These are phyloP conservation scores for Cephalopholis sonnerati DNA, from an alignment of 2,113 vertebrate genomes.

Conservation along the genomic window DNA sequence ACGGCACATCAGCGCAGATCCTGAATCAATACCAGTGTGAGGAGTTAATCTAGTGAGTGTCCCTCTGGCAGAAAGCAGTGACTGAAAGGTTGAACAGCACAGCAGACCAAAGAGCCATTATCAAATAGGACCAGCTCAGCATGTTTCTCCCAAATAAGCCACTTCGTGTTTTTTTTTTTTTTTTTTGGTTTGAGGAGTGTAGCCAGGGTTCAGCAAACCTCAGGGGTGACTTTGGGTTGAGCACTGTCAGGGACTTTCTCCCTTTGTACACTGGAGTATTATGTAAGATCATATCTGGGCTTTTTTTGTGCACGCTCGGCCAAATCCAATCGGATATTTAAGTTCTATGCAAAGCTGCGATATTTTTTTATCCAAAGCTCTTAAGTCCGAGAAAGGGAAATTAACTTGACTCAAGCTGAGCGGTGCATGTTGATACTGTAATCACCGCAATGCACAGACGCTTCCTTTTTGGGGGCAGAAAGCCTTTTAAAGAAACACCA, in stretches of 20 bases:
- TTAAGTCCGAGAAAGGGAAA: conserved; percentile 2
- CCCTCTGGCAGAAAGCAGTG: conserved; percentile 64
- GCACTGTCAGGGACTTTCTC: conserved; percentile 59
- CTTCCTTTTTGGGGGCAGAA: not conserved
- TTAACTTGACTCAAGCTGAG: conserved; percentile 27
- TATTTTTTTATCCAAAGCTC: conserved; percentile 28
- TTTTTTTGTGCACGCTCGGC: conserved; percentile 35
- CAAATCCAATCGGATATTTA: conserved; percentile 37
- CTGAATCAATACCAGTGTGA: conserved; percentile 53
- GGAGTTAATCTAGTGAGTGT: conserved; percentile 78
- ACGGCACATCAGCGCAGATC: conserved; percentile 43
- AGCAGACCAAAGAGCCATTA: conserved; percentile 66
- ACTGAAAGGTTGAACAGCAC: conserved; percentile 64
- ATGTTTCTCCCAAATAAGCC: conserved; percentile 54
- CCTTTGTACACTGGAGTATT: conserved; percentile 50
- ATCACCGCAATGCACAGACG: conserved; percentile 9
- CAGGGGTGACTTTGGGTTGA: conserved; percentile 66
- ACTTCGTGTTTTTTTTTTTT: too few relatives aligned
- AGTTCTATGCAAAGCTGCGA: conserved; percentile 21
- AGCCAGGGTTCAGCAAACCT: conserved; percentile 38
- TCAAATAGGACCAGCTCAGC: conserved; percentile 68
- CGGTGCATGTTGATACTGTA: conserved; percentile 16
- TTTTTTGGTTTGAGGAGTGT: not conserved
- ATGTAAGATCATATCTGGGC: conserved; percentile 50
- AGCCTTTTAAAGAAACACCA: not conserved